phyloP scores from a whole-genome alignment of 2,888 invertebrate species.

The Catocala sponsa region DNA sequence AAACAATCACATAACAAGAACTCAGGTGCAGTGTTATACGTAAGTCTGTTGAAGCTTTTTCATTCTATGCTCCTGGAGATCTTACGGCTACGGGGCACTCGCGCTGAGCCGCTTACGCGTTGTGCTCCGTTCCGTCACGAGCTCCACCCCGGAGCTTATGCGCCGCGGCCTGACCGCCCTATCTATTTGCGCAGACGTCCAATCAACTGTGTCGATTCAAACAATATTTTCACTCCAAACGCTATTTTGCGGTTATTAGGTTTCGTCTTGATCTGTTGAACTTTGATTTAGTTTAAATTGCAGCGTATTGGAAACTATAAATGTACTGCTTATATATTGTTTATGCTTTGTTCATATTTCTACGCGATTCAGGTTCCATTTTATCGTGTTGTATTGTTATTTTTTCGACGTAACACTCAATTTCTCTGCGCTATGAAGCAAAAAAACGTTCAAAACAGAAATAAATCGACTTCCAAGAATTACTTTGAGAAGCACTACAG shows the following conservation, averaged over 20 bases:
- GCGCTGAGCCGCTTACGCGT: constrained; percentile 73
- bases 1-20: constrained; percentile 25
- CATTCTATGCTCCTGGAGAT: constrained; percentile 45
- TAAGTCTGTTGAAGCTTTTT: constrained; percentile 37
- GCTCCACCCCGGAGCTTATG: constrained; percentile 61
- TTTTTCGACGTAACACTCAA: constrained; percentile 2
- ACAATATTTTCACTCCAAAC: constrained; percentile 50
- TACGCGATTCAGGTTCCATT: neutral
- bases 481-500: constrained; percentile 8
- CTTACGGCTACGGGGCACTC: constrained; percentile 40
- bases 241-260: constrained; percentile 31
- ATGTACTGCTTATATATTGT: no score
- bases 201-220: constrained; percentile 55
- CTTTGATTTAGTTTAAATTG: constrained; percentile 9
- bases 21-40: constrained; percentile 31
- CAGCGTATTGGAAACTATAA: constrained; percentile 4
- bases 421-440: neutral
- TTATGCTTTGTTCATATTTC: no score
- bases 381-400: neutral
- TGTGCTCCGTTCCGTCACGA: constrained; percentile 51
- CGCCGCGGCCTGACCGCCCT: constrained; percentile 58
- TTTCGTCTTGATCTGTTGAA: constrained; percentile 12
- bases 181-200: constrained; percentile 76
- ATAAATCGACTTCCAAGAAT: constrained; percentile 9
- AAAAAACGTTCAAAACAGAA: neutral